Evolutionary conservation across 2,888 invertebrate species (phyloP).

Genomic region (Phyllotreta cruciferae): DNA sequence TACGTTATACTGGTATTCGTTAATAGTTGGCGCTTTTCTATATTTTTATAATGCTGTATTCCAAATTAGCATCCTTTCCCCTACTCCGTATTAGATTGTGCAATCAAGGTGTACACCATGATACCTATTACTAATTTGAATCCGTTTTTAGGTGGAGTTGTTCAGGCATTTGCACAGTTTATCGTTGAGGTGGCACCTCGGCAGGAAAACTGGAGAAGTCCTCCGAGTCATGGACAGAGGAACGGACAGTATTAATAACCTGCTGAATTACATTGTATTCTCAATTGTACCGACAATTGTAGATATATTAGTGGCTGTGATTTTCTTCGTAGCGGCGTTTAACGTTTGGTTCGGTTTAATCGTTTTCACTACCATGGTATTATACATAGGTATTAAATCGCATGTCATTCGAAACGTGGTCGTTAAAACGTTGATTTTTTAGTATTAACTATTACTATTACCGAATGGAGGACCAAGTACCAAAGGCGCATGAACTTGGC

Average conservation of each 20-base stretch:
- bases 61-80: too few relatives aligned
- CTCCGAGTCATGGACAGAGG: conserved; percentile 96
- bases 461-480: conserved; percentile 97
- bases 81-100: too few relatives aligned
- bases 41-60: too few relatives aligned
- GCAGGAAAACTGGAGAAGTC: conserved; percentile 96
- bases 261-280: conserved; percentile 91
- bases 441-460: conserved; percentile 88
- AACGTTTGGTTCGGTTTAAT: conserved; percentile 96
- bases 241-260: conserved; percentile 93
- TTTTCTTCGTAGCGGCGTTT: conserved; percentile 87
- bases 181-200: conserved; percentile 93
- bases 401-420: background rate
- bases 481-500: conserved; percentile 92
- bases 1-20: too few relatives aligned
- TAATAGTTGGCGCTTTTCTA: too few relatives aligned
- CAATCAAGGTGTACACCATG: too few relatives aligned
- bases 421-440: conserved; percentile 47
- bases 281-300: conserved; percentile 91
- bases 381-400: conserved; percentile 96
- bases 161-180: conserved; percentile 89
- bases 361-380: conserved; percentile 89
- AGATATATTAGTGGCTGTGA: conserved; percentile 90
- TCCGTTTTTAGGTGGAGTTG: conserved; percentile 70
- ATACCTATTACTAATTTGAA: background rate